phyloP scores from a whole-genome alignment of 2,888 invertebrate species.

The Anthophora plumipes region DNA sequence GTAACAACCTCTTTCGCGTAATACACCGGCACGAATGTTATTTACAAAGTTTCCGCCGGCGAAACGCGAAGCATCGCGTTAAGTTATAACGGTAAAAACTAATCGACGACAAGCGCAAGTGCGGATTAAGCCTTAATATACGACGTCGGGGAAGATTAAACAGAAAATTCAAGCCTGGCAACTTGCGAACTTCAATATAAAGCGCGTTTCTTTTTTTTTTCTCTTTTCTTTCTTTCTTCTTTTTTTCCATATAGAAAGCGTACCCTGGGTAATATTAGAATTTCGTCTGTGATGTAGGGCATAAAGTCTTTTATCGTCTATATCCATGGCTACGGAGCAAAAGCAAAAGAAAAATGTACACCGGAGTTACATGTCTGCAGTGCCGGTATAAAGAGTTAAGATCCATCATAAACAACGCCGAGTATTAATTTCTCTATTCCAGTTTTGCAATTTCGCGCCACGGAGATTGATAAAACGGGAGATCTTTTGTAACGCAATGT shows the following conservation, averaged over 20 bases:
- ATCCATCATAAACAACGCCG: conserved; percentile 16
- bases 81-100: conserved; percentile 11
- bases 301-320: conserved; percentile 39
- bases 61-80: no score
- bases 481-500: neutral
- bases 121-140: conserved; percentile 11
- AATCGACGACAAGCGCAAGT: conserved; percentile 3
- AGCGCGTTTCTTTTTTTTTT: no score
- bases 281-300: conserved; percentile 23
- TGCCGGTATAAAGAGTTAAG: conserved; percentile 11
- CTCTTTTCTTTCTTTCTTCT: no score
- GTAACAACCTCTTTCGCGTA: neutral
- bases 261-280: conserved; percentile 21
- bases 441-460: conserved; percentile 19
- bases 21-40: neutral
- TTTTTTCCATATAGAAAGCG: conserved; percentile 26
- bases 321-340: neutral
- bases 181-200: conserved; percentile 25
- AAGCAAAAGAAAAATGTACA: conserved; percentile 7
- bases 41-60: neutral
- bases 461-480: neutral
- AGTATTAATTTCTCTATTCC: conserved; percentile 29
- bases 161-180: conserved; percentile 9
- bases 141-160: conserved; percentile 19
- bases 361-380: conserved; percentile 11